Evolutionary conservation across 1,140 invertebrate species (phyloP).

Genomic region (Drepana arcuata): DNA sequence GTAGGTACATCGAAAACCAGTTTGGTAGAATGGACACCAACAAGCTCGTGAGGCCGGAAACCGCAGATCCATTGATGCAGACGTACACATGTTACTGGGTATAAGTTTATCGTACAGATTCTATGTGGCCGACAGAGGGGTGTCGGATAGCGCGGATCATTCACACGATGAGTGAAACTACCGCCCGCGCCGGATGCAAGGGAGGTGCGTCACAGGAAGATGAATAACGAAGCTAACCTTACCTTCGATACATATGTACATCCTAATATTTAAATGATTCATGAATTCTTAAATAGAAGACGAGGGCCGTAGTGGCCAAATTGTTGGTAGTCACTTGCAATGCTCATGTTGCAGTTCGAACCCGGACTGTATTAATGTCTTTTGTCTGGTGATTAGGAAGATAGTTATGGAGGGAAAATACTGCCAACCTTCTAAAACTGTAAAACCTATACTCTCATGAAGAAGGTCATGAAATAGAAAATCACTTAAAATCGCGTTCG

Average conservation of each 20-base stretch:
- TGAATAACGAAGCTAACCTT: constrained; percentile 6
- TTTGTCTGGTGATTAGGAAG: too few relatives aligned
- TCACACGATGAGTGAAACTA: constrained; percentile 16
- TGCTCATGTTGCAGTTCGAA: too few relatives aligned
- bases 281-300: too few relatives aligned
- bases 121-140: constrained; percentile 11
- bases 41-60: constrained; percentile 24
- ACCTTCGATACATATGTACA: not conserved
- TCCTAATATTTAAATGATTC: too few relatives aligned
- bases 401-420: too few relatives aligned
- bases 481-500: too few relatives aligned
- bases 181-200: constrained; percentile 42
- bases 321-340: too few relatives aligned
- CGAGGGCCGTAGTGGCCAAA: too few relatives aligned
- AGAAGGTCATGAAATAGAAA: too few relatives aligned
- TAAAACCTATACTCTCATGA: too few relatives aligned
- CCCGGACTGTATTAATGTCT: too few relatives aligned
- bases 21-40: constrained; percentile 22
- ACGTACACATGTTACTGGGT: not conserved
- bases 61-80: constrained; percentile 29
- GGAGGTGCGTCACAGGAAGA: constrained; percentile 22
- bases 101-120: not conserved
- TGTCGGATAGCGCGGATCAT: constrained; percentile 42
- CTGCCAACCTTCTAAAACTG: too few relatives aligned
- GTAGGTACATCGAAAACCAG: constrained; percentile 6